Evolutionary conservation across 2,888 invertebrate genomes (phyloP), one percentile per base, ranked within the genome.

Genomic region (Boloria euphrosyne): DNA sequence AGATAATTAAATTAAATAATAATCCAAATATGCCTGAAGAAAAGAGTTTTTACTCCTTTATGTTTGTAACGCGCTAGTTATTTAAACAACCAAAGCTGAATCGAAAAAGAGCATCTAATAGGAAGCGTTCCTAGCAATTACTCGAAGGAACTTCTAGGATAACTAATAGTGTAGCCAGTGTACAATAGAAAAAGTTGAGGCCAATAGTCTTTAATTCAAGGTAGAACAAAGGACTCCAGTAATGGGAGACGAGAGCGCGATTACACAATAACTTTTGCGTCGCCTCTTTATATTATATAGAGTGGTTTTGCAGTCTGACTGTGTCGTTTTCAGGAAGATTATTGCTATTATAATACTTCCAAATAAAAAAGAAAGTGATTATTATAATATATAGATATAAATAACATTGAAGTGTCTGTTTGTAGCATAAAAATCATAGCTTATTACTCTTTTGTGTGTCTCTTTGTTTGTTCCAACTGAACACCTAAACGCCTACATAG

Each of bases 201-300:
- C 83, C 84, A 82, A 83, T 82, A 84, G 82, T 85, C 86, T 89
- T 86, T 89, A 88, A 89, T 89, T 88, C 85, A 84, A 85, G 80
- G 79, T 76, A 70, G 83, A 79, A 86, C 85, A 87, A 89, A 88
- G 81, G 81, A 84, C 84, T 80, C 84, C 84, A 83, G 86, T 86
- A 85, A 85, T 85, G 83, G 81, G 76, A 83, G 81, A 80, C 80
- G 79, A 81, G 83, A 84, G 80, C 75, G 79, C 81, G 82, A 86
- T 84, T 86, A 85, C 82, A 80, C 78, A 79, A 81, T 78, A 79
- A 79, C 81, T 79, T 76, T 80, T 80, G 76, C 71, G 75, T 75
- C 77, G 69, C 73, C 71, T 75, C 72, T 75, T 74, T 57, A 72
- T 68, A 77, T 73, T 74, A 65, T 77, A 80, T 67, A 76, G 81